Percentiles rank a stretch among this genome's conserved stretches.
These are phyloP conservation scores for Anhinga anhinga DNA, from an alignment of 2,113 vertebrate species.

Conservation along the genomic window DNA sequence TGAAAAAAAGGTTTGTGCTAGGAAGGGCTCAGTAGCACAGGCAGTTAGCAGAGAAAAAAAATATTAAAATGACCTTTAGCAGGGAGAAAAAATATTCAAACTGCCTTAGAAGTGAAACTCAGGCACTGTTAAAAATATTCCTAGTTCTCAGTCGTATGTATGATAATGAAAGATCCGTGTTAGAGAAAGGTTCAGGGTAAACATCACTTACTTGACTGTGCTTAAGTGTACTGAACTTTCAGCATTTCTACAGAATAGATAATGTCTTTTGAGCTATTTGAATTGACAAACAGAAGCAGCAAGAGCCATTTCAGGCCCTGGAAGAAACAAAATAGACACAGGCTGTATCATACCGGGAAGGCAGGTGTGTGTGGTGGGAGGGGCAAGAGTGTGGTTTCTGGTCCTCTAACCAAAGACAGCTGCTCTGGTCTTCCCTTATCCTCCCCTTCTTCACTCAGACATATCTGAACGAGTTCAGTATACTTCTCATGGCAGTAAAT, in stretches of 20 bases:
- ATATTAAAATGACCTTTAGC: not conserved
- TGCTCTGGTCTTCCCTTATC: not conserved
- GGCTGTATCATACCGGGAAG: not conserved
- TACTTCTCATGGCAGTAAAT: not conserved
- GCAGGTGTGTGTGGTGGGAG: not conserved
- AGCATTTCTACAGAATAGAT: not conserved
- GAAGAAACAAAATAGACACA: not conserved
- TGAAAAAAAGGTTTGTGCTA: not conserved
- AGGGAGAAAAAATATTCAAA: not conserved
- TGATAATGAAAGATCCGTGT: not conserved
- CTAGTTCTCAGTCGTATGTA: fast-evolving
- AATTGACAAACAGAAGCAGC: not conserved
- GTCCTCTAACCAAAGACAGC: not conserved
- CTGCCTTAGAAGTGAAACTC: not conserved
- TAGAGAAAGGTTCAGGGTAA: not conserved
- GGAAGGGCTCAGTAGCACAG: not conserved
- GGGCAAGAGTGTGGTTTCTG: not conserved
- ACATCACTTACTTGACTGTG: not conserved
- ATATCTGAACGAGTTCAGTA: fast-evolving
- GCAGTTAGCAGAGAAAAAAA: not conserved
- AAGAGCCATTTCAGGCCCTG: not conserved
- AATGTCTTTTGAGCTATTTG: not conserved
- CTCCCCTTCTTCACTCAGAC: not conserved
- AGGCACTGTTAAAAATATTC: not conserved
- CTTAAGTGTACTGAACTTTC: not conserved